Evolutionary conservation across 2,888 invertebrate genomes (phyloP).

Genomic region (Rhagonycha fulva): DNA sequence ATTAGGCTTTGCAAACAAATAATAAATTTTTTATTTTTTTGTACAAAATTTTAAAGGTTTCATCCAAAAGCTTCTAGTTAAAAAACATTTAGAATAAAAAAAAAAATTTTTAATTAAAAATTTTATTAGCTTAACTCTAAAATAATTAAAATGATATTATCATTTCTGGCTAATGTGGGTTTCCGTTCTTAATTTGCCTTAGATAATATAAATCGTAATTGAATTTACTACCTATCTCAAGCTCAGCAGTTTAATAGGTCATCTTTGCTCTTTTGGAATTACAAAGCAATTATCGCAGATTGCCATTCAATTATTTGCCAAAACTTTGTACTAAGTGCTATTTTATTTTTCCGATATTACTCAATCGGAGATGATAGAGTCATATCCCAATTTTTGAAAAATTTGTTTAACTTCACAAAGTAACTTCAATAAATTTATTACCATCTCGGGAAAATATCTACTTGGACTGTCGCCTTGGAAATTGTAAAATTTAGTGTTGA

Average conservation of each 20-base stretch:
- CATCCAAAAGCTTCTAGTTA: no score
- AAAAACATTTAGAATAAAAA: no score
- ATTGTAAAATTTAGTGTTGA: background rate
- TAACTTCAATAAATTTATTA: background rate
- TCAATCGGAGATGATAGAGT: background rate
- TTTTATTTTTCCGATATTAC: background rate
- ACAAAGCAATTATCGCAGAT: background rate
- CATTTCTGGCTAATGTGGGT: background rate
- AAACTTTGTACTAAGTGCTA: background rate
- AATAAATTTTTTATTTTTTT: no score
- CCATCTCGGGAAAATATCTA: background rate
- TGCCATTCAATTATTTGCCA: background rate
- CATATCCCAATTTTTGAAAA: background rate
- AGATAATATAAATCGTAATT: background rate
- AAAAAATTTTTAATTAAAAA: no score
- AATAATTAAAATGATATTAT: background rate
- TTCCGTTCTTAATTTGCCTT: background rate
- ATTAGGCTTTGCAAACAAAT: no score
- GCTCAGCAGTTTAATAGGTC: background rate
- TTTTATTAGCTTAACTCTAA: background rate
- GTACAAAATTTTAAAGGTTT: no score
- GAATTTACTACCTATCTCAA: background rate
- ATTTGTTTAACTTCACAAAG: background rate
- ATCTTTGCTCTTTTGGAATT: background rate
- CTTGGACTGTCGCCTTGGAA: background rate